Evolutionary conservation across 2,888 invertebrate species (phyloP).

Genomic region (Hypsopygia costalis): DNA sequence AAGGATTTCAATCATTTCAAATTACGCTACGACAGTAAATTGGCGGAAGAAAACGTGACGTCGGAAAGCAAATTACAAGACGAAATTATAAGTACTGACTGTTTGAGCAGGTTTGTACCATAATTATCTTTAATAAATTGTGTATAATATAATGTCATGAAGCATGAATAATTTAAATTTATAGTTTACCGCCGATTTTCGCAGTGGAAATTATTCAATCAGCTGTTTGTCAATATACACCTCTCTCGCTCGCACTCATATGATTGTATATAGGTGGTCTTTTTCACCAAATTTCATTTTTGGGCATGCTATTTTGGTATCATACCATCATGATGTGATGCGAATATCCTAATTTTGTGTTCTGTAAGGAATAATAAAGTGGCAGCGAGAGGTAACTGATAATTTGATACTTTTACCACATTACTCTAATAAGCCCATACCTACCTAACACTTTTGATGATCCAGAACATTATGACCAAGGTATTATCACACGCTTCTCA

Average conservation of each 20-base stretch:
- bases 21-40: slow-evolving; percentile 26
- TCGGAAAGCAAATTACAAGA: slow-evolving; percentile 32
- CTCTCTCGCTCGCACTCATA: slow-evolving; percentile 52
- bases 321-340: slow-evolving; percentile 76
- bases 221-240: slow-evolving; percentile 74
- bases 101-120: slow-evolving; percentile 30
- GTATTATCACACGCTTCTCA: slow-evolving; percentile 3
- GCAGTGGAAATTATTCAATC: slow-evolving; percentile 40
- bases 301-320: slow-evolving; percentile 79
- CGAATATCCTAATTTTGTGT: slow-evolving; percentile 67
- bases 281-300: slow-evolving; percentile 66
- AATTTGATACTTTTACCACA: slow-evolving; percentile 17
- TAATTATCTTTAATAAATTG: slow-evolving; percentile 30
- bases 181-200: slow-evolving; percentile 19
- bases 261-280: slow-evolving; percentile 46
- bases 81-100: slow-evolving; percentile 35
- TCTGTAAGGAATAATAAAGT: slow-evolving; percentile 49
- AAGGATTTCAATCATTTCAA: slow-evolving; percentile 25
- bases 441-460: slow-evolving; percentile 1
- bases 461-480: slow-evolving; percentile 4
- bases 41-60: slow-evolving; percentile 30
- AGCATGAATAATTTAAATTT: slow-evolving; percentile 7
- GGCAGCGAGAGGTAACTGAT: slow-evolving; percentile 49
- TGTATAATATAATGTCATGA: slow-evolving; percentile 7
- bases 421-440: slow-evolving; percentile 1